These are phyloP conservation scores for Paralinhomoeus sp. DNA, from an alignment of 2,888 invertebrate species.

Conservation along the genomic window DNA sequence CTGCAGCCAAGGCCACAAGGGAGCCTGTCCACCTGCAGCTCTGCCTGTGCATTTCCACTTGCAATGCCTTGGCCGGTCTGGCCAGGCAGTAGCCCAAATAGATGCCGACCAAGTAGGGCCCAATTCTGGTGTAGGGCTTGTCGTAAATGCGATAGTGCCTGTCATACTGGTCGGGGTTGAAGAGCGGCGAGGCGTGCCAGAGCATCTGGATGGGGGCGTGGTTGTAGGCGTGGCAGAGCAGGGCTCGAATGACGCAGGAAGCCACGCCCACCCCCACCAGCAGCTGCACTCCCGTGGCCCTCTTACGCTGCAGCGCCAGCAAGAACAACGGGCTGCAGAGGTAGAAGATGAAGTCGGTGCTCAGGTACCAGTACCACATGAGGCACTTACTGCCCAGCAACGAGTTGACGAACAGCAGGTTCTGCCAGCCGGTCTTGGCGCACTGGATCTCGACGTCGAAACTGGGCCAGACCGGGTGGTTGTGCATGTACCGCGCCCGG, in stretches of 20 bases:
- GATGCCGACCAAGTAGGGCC: no score
- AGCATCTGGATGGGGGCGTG: slow-evolving; percentile 22
- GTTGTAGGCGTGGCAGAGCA: slow-evolving; percentile 16
- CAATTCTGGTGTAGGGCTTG: no score
- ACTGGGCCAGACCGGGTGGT: slow-evolving; percentile 15
- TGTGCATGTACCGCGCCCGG: no score
- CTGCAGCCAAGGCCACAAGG: no score
- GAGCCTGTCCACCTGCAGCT: no score
- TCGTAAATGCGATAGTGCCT: no score
- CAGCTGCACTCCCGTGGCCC: slow-evolving; percentile 3
- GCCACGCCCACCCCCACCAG: slow-evolving; percentile 10
- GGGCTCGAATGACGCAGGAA: slow-evolving; percentile 14
- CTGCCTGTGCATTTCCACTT: no score
- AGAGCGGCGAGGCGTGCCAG: slow-evolving; percentile 22
- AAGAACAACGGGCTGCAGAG: slow-evolving; percentile 22
- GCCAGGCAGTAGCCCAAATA: no score
- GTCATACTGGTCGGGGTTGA: slow-evolving; percentile 21
- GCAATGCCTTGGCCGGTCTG: no score
- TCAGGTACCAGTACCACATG: slow-evolving; percentile 11
- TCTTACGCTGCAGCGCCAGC: slow-evolving; percentile 11
- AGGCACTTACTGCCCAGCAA: not conserved
- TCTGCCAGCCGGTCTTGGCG: slow-evolving; percentile 18
- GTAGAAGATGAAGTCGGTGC: slow-evolving; percentile 24
- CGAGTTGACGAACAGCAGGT: slow-evolving; percentile 14
- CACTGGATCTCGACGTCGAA: slow-evolving; percentile 23